These are phyloP conservation scores for Aphrophora alni DNA, from an alignment of 2,888 invertebrate species.

Conservation along the genomic window DNA sequence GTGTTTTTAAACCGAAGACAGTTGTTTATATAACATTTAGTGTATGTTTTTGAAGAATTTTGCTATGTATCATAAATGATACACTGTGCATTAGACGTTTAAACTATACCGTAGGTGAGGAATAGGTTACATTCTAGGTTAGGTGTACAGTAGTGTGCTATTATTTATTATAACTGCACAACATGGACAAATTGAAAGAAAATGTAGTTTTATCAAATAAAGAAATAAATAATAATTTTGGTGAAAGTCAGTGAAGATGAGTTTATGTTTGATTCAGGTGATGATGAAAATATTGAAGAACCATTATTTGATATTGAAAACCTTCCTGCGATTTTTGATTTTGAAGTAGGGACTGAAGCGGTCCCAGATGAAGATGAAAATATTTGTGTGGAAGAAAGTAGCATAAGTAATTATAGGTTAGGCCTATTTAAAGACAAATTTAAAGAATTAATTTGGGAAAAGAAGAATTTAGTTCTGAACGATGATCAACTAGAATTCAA, in stretches of 20 bases:
- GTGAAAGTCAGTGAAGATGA: neutral
- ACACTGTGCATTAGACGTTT: neutral
- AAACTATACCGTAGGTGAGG: neutral
- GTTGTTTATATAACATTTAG: neutral
- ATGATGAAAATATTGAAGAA: constrained; percentile 9
- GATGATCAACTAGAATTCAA: constrained; percentile 4
- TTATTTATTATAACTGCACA: neutral
- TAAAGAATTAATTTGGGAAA: constrained; percentile 11
- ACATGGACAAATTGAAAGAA: neutral
- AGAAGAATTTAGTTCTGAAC: constrained; percentile 6
- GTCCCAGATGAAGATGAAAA: constrained; percentile 9
- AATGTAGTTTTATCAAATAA: neutral
- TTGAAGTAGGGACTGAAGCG: neutral
- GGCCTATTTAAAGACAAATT: neutral
- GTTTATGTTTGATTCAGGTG: neutral
- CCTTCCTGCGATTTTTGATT: neutral
- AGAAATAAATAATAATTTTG: neutral
- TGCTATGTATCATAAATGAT: constrained; percentile 3
- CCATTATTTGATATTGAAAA: constrained; percentile 9
- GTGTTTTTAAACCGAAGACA: too few relatives aligned
- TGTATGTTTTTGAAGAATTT: neutral
- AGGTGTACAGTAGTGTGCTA: neutral
- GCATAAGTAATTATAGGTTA: neutral
- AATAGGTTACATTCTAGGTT: neutral
- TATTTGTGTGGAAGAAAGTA: neutral